Conservation (phyloP, 2,888 invertebrate species). For the Drosophila limbata region DNA sequence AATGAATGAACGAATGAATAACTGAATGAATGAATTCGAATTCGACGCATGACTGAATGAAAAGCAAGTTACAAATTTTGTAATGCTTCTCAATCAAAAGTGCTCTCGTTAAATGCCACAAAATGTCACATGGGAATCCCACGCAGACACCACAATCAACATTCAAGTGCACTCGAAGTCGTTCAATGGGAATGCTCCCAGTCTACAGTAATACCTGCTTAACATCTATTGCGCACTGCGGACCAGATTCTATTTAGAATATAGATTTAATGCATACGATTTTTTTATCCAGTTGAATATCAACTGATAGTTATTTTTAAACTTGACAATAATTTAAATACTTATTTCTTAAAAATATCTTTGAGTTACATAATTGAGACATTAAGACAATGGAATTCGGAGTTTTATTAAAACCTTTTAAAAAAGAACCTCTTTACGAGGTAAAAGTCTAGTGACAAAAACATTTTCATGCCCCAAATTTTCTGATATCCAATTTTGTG, state of each 20-base stretch:
- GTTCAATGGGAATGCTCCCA: too few species aligned
- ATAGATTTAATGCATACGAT: background rate
- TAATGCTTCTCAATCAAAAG: slow-evolving; percentile 36
- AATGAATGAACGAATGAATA: slow-evolving; percentile 42
- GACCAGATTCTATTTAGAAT: background rate
- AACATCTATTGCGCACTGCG: background rate
- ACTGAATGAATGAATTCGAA: slow-evolving; percentile 15
- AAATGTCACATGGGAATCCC: slow-evolving; percentile 34
- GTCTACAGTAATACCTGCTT: slow-evolving; percentile 2
- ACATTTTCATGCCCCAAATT: too few species aligned
- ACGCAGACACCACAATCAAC: slow-evolving; percentile 11
- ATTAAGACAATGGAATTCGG: too few species aligned
- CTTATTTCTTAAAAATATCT: too few species aligned
- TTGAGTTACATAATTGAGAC: too few species aligned
- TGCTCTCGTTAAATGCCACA: slow-evolving; percentile 17
- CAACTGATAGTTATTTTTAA: too few species aligned
- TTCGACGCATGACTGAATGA: slow-evolving; percentile 18
- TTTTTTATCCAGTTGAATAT: too few species aligned
- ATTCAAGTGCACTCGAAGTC: background rate
- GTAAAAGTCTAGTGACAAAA: too few species aligned
- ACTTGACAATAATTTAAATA: too few species aligned
- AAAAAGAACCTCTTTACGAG: too few species aligned
- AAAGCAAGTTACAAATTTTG: slow-evolving; percentile 45
- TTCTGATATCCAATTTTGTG: too few species aligned
- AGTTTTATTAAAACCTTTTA: too few species aligned